Percentiles rank a stretch among this genome's conserved stretches.
Conservation (phyloP, 92 coral and sea anemone genomes). For the Porites divaricata region DNA sequence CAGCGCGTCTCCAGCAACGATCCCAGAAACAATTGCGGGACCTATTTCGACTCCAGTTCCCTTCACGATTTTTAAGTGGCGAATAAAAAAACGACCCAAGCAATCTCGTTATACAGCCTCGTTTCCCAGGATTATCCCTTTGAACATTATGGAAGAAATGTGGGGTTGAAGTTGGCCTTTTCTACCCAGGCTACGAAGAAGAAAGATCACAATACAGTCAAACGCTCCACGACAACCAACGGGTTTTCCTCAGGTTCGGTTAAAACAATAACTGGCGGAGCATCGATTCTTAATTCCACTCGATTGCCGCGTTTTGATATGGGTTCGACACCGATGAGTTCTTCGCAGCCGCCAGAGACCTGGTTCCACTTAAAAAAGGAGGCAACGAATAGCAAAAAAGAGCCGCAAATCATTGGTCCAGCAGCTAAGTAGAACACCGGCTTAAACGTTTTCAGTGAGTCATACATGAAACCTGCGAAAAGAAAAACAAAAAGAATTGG, state of each 20-base stretch:
- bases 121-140: no score
- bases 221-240: slow-evolving; percentile 26
- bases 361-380: slow-evolving; percentile 51
- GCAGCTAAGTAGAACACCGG: slow-evolving; percentile 90
- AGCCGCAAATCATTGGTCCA: slow-evolving; percentile 85
- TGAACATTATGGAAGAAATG: no score
- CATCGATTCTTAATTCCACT: not conserved
- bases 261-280: slow-evolving; percentile 17
- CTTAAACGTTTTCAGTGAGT: slow-evolving; percentile 64
- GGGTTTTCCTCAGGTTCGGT: slow-evolving; percentile 16
- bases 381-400: slow-evolving; percentile 58
- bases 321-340: slow-evolving; percentile 16
- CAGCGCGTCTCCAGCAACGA: no score
- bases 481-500: not conserved
- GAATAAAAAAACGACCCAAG: no score
- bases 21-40: no score
- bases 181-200: not conserved
- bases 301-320: slow-evolving; percentile 18
- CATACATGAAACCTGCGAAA: slow-evolving; percentile 74
- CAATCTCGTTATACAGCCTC: no score
- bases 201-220: slow-evolving; percentile 19
- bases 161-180: no score
- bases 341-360: slow-evolving; percentile 21
- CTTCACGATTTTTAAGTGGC: no score
- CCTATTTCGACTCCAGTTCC: no score